Conservation (phyloP, 2,113 vertebrate species). For the Leptobrachium leishanense region DNA sequence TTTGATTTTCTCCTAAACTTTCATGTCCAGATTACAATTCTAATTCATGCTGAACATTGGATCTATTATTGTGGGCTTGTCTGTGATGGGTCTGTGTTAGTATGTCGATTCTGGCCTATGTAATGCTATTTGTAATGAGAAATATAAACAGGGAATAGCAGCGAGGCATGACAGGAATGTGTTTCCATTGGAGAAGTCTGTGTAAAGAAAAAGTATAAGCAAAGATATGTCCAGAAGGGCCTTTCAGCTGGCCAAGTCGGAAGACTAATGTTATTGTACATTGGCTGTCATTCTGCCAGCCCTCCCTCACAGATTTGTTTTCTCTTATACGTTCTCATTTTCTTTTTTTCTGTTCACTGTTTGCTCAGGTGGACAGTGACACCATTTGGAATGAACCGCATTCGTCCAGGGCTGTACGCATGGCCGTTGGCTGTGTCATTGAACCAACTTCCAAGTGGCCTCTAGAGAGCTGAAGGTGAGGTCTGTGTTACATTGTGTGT, state of each 20-base stretch:
- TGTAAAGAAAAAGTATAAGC: slow-evolving; percentile 80
- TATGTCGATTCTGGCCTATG: slow-evolving; percentile 73
- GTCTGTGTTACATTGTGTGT: slow-evolving; percentile 77
- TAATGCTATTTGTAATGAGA: slow-evolving; percentile 94
- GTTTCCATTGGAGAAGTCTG: slow-evolving; percentile 92
- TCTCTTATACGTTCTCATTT: slow-evolving; percentile 54
- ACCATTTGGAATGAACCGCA: slow-evolving; percentile 89
- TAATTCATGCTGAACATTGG: slow-evolving; percentile 48
- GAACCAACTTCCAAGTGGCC: slow-evolving; percentile 77
- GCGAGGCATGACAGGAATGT: slow-evolving; percentile 97
- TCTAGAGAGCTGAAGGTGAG: slow-evolving; percentile 83
- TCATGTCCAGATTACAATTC: slow-evolving; percentile 46
- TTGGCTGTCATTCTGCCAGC: slow-evolving; percentile 84
- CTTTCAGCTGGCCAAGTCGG: slow-evolving; percentile 79
- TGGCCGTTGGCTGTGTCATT: slow-evolving; percentile 89
- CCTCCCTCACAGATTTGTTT: slow-evolving; percentile 84
- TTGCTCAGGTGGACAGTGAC: slow-evolving; percentile 99
- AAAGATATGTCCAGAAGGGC: slow-evolving; percentile 86
- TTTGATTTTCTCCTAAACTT: slow-evolving; percentile 39
- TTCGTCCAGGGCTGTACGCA: slow-evolving; percentile 75
- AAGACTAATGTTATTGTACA: slow-evolving; percentile 98
- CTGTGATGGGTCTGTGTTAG: slow-evolving; percentile 62
- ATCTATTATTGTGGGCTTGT: slow-evolving; percentile 57
- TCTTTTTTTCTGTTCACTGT: slow-evolving; percentile 73
- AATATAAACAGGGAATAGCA: slow-evolving; percentile 97